These are phyloP conservation scores for Heteromyza rotundicornis DNA, from an alignment of 2,888 invertebrate genomes.

Conservation along the genomic window DNA sequence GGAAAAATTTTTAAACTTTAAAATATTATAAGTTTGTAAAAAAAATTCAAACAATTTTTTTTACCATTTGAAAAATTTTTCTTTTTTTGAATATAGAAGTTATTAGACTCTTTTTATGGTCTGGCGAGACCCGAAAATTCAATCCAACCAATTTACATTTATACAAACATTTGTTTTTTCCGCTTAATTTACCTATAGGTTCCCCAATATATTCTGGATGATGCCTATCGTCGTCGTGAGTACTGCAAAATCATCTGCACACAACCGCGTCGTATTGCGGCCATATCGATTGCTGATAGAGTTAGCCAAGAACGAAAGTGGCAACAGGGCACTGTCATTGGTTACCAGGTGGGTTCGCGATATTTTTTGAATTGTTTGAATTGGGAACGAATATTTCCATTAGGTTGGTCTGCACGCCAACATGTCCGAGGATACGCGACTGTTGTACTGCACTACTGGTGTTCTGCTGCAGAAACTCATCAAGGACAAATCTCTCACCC, in stretches of 20 bases:
- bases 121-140: too few relatives aligned
- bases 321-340: slow-evolving; percentile 82
- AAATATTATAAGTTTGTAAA: too few relatives aligned
- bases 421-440: slow-evolving; percentile 67
- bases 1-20: too few relatives aligned
- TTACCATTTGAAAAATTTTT: too few relatives aligned
- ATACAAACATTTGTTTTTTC: too few relatives aligned
- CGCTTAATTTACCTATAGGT: too few relatives aligned
- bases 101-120: too few relatives aligned
- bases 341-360: slow-evolving; percentile 79
- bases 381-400: neutral
- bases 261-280: slow-evolving; percentile 92
- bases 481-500: slow-evolving; percentile 71
- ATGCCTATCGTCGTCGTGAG: slow-evolving; percentile 68
- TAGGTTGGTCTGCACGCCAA: slow-evolving; percentile 50
- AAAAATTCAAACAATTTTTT: too few relatives aligned
- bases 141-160: too few relatives aligned
- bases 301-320: slow-evolving; percentile 85
- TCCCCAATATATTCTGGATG: slow-evolving; percentile 91
- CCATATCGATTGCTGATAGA: slow-evolving; percentile 84
- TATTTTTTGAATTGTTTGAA: neutral
- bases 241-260: slow-evolving; percentile 90
- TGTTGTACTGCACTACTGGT: slow-evolving; percentile 89
- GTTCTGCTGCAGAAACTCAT: slow-evolving; percentile 82
- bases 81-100: too few relatives aligned